Conservation (phyloP, 2,797 vertebrate genomes). For the Ispidina picta region DNA sequence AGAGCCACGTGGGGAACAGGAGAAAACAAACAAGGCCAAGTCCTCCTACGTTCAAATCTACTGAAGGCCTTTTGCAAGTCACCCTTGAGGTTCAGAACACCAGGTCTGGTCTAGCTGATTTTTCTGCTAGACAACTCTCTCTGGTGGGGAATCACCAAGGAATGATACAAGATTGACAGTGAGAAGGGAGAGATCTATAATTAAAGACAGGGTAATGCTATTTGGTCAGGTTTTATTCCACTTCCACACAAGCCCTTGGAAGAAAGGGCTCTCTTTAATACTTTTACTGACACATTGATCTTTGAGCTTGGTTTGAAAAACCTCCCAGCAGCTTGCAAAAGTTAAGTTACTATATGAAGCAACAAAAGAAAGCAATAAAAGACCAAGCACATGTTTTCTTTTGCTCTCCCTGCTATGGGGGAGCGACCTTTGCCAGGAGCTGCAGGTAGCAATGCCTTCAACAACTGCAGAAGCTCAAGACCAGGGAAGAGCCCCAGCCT, state of each 20-base stretch:
- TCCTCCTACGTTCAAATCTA: not conserved
- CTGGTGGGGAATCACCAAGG: not conserved
- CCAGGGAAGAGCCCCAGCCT: not conserved
- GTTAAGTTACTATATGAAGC: not conserved
- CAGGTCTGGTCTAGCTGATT: not conserved
- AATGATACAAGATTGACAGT: not conserved
- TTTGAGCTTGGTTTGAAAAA: not conserved
- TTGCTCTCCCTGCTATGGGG: not conserved
- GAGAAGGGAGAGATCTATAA: not conserved
- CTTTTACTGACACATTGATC: not conserved
- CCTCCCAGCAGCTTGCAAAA: not conserved
- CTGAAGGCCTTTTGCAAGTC: not conserved
- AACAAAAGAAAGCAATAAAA: not conserved
- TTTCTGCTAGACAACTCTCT: not conserved
- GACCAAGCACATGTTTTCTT: not conserved
- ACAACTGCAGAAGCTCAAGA: not conserved
- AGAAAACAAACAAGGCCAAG: not conserved
- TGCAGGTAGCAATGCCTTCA: not conserved
- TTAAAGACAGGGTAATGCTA: not conserved
- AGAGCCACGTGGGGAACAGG: fast-evolving
- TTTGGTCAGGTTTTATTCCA: not conserved
- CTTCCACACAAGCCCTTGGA: not conserved
- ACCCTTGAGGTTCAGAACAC: not conserved
- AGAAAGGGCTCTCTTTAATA: not conserved
- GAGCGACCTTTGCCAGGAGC: not conserved